Evolutionary conservation across 2,797 vertebrate genomes (phyloP).

Genomic region (Cirrhinus mrigala): DNA sequence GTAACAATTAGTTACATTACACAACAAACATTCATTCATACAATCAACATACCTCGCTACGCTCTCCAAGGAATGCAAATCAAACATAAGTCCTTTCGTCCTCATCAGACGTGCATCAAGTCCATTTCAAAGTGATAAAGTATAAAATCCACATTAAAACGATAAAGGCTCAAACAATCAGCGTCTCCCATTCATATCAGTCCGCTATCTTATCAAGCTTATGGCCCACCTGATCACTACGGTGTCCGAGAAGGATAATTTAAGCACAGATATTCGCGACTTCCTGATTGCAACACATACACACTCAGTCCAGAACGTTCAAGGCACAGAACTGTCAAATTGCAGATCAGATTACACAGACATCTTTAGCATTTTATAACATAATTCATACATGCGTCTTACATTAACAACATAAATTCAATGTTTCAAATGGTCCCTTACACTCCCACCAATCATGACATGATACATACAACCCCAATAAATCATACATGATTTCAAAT

Average conservation of each 20-base stretch:
- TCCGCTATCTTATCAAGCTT: background rate
- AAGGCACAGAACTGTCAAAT: too few relatives aligned
- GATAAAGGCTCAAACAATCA: background rate
- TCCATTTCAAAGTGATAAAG: background rate
- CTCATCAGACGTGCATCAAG: background rate
- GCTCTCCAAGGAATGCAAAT: background rate
- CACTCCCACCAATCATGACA: background rate
- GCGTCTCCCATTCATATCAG: background rate
- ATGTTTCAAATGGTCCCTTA: background rate
- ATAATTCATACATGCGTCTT: background rate
- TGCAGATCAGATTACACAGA: background rate
- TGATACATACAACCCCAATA: background rate
- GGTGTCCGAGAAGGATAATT: background rate
- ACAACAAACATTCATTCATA: too few relatives aligned
- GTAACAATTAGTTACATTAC: too few relatives aligned
- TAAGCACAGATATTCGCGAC: background rate
- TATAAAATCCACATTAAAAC: background rate
- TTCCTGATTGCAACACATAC: background rate
- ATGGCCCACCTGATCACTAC: background rate
- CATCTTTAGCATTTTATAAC: background rate
- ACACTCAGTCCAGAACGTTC: too few relatives aligned
- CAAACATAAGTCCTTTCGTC: background rate
- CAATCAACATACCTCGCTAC: too few relatives aligned
- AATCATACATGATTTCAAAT: background rate
- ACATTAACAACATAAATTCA: background rate